Evolutionary conservation across 2,888 invertebrate genomes (phyloP).

Genomic region (Troides aeacus): DNA sequence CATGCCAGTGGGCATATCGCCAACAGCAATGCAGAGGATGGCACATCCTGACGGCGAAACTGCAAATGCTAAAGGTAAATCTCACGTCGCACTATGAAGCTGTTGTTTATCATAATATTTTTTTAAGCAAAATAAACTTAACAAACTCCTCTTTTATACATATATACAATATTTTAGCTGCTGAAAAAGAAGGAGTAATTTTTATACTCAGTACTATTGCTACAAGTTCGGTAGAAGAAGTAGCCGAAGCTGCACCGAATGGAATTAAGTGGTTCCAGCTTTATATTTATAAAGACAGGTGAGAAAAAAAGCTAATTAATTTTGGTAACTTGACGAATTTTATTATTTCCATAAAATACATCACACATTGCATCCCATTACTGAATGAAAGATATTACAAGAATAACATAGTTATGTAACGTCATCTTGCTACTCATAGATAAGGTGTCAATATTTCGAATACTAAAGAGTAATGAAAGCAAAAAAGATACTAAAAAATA

Average conservation of each 20-base stretch:
- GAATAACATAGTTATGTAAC: not conserved
- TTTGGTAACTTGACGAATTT: not conserved
- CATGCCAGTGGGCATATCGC: slow-evolving; percentile 88
- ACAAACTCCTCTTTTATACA: not conserved
- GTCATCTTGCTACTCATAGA: too few species aligned
- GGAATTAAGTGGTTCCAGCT: slow-evolving; percentile 94
- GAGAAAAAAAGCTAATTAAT: slow-evolving; percentile 23
- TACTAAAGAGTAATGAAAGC: too few species aligned
- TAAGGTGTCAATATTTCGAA: too few species aligned
- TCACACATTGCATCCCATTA: not conserved
- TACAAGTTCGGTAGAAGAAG: slow-evolving; percentile 93
- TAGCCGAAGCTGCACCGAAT: slow-evolving; percentile 87
- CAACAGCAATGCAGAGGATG: slow-evolving; percentile 93
- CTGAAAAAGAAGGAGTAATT: slow-evolving; percentile 86
- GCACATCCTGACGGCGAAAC: slow-evolving; percentile 92
- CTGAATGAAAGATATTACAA: not conserved
- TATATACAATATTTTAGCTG: slow-evolving; percentile 79
- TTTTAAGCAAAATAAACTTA: not conserved
- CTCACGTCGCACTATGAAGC: not conserved
- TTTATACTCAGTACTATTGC: slow-evolving; percentile 92
- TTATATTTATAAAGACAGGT: slow-evolving; percentile 93
- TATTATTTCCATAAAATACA: not conserved
- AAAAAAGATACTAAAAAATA: too few species aligned
- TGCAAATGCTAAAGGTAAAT: slow-evolving; percentile 86
- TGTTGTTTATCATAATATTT: not conserved